These are phyloP conservation scores for Drosophila pseudotalamancana DNA, from an alignment of 2,888 invertebrate species.

Conservation along the genomic window DNA sequence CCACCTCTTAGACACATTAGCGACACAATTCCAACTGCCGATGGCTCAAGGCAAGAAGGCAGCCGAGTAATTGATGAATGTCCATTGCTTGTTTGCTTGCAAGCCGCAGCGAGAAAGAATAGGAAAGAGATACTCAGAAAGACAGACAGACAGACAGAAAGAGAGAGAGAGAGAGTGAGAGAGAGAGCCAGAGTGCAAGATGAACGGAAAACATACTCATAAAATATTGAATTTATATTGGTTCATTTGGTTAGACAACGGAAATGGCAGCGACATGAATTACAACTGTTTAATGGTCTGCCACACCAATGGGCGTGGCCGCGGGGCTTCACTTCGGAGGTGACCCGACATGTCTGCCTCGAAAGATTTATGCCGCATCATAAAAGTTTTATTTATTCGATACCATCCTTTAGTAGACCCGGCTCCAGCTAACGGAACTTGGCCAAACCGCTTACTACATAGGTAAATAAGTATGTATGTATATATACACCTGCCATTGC, in stretches of 20 bases:
- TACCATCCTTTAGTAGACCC: constrained; percentile 15
- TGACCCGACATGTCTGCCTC: constrained; percentile 25
- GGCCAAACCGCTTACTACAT: background rate
- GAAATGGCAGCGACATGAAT: constrained; percentile 60
- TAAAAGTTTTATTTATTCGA: constrained; percentile 50
- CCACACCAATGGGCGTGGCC: constrained; percentile 36
- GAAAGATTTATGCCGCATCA: constrained; percentile 54
- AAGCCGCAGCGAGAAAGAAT: too few species aligned
- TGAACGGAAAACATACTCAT: constrained; percentile 41
- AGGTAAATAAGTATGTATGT: background rate
- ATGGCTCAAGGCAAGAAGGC: constrained; percentile 24
- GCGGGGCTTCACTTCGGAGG: constrained; percentile 7
- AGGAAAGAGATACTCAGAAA: too few species aligned
- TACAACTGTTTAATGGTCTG: constrained; percentile 56
- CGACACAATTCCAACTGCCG: constrained; percentile 42
- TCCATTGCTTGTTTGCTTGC: constrained; percentile 36
- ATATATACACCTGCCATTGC: background rate
- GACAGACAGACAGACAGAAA: background rate
- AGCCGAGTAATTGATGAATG: constrained; percentile 55
- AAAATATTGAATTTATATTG: constrained; percentile 70
- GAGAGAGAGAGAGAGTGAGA: constrained; percentile 3
- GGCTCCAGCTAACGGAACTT: constrained; percentile 24
- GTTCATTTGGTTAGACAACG: constrained; percentile 60
- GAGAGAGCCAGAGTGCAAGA: background rate
- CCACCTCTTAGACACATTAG: constrained; percentile 50